Base-by-base conservation (phyloP, 1,140 invertebrate genomes). In the Drosophila arawakana region DNA sequence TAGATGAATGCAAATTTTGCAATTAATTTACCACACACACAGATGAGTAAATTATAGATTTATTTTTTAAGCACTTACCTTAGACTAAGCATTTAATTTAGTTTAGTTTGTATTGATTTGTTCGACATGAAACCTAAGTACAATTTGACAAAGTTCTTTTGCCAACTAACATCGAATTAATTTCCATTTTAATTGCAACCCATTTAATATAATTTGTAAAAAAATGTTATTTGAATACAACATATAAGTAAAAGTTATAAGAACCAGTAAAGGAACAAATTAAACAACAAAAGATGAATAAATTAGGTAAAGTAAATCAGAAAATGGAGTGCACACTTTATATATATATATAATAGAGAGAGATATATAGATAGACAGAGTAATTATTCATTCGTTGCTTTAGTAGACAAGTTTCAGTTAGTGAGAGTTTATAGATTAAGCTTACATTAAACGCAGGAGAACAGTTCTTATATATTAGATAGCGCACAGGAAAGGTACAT, bases 401-500 rank as follows among this genome's bases (percentile, higher is more conserved):
- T 66, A 74, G 68, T 39, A 37, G 75, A 49, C 57, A 55, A 76
- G 73, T 77, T 77, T 73, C 21, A 43, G 43, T 34, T 37, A 62
- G 69, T 41, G 39, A 13, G 9, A 41, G 21, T 30, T 30, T 30
- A 30, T 30, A 61, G 41, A 21, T 37, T 35, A 13, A 54, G 50
- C 50, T 54, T 54, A 54, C 34, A 54, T 34, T 54, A 30, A 54
- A 54, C 41, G 58, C 34, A 30, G 35, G 10, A 61, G 54, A 57
- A 9, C 70, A 75, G 61, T 44, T 72, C 73, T 39, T 55, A 55
- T 8, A 81, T 60, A 37, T 59, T 77, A 69, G 43, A 68, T 63
- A 73, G 50, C 79, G 68, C 81, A 86, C 82, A 86, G 83, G 82
- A 81, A 85, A 86, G 60, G 75, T 47, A 59, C 78, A 78, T 13